A percentile compares a stretch with the other conserved stretches of the same genome.
These are phyloP conservation scores for Coleophora flavipennella DNA, from an alignment of 2,888 invertebrate genomes.

Conservation along the genomic window DNA sequence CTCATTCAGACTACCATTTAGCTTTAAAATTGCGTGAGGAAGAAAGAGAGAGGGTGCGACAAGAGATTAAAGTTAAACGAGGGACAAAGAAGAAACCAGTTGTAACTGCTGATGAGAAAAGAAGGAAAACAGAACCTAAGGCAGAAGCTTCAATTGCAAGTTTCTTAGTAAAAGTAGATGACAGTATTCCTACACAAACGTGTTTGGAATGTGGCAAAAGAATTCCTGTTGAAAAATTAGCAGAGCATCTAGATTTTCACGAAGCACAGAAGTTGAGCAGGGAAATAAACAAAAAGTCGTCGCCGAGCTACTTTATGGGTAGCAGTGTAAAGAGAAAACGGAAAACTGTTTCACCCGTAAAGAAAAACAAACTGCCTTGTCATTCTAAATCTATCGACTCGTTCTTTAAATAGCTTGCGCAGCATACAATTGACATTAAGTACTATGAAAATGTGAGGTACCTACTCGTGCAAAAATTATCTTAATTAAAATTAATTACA, in stretches of 20 bases:
- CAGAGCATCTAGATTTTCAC: constrained; percentile 89
- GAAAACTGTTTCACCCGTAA: constrained; percentile 40
- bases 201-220: constrained; percentile 81
- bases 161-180: constrained; percentile 62
- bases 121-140: constrained; percentile 22
- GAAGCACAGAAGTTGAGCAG: constrained; percentile 83
- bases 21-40: constrained; percentile 78
- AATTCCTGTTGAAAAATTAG: constrained; percentile 73
- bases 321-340: constrained; percentile 49
- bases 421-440: too few species aligned
- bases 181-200: constrained; percentile 42
- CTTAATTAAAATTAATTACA: too few species aligned
- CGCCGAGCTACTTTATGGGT: constrained; percentile 14
- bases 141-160: constrained; percentile 42
- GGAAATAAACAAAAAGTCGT: constrained; percentile 69
- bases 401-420: constrained; percentile 37
- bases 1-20: constrained; percentile 83
- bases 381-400: constrained; percentile 43
- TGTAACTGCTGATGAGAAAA: constrained; percentile 3
- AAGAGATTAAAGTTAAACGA: constrained; percentile 29
- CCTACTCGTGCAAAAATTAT: too few species aligned
- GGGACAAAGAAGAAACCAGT: neutral
- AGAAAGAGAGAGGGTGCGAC: constrained; percentile 45
- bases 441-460: too few species aligned
- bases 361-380: constrained; percentile 49